Percentiles rank a stretch among this genome's conserved stretches.
These are phyloP conservation scores for Pituophis catenifer DNA, from an alignment of 2,113 vertebrate species.

Conservation along the genomic window DNA sequence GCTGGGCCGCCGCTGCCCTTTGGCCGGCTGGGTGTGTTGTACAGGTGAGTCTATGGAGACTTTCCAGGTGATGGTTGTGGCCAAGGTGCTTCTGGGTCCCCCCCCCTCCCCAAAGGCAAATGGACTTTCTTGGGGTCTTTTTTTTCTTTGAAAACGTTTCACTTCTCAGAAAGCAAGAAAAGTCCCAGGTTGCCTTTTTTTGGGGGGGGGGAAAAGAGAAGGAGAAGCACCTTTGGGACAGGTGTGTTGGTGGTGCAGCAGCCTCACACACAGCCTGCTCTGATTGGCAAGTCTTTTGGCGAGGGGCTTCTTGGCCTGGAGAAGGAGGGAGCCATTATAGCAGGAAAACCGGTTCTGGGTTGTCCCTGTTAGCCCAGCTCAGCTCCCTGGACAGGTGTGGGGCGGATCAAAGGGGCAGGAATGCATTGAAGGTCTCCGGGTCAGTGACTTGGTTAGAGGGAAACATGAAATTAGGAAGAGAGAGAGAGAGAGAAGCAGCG, in stretches of 20 bases:
- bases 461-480: background rate
- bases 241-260: background rate
- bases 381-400: background rate
- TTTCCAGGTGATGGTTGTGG: background rate
- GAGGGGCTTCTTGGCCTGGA: background rate
- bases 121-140: background rate
- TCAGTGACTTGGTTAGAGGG: background rate
- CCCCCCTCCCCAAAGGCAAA: too few relatives aligned
- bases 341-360: background rate
- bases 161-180: background rate
- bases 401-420: background rate
- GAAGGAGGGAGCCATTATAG: background rate
- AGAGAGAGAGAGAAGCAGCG: too few relatives aligned
- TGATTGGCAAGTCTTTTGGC: too few relatives aligned
- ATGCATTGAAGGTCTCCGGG: background rate
- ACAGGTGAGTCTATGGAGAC: background rate
- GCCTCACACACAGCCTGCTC: background rate
- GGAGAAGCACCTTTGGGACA: background rate
- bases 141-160: background rate
- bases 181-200: background rate
- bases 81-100: background rate
- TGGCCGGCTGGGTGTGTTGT: background rate
- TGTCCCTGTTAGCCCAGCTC: background rate
- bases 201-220: fast-evolving
- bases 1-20: background rate